phyloP scores from a whole-genome alignment of 2,113 vertebrate genomes.

The Arizona elegans region DNA sequence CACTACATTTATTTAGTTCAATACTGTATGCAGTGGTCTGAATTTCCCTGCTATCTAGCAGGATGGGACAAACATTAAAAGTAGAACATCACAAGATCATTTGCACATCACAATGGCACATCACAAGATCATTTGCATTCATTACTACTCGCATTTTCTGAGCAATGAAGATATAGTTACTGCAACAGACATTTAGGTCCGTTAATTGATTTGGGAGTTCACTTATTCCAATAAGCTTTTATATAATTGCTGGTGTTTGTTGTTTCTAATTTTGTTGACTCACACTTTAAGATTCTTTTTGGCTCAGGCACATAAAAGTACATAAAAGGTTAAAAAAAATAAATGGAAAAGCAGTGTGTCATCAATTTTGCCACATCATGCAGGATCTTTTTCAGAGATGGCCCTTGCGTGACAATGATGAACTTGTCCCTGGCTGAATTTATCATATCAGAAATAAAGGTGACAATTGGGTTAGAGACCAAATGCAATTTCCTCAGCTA shows the following conservation, averaged over 20 bases:
- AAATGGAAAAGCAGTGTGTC: background rate
- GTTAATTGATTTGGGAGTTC: background rate
- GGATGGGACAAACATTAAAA: background rate
- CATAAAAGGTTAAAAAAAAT: background rate
- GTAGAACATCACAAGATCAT: background rate
- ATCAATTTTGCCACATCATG: background rate
- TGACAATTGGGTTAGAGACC: constrained; percentile 28
- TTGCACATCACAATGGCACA: background rate
- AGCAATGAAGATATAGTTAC: background rate
- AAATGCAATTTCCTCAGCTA: constrained; percentile 35
- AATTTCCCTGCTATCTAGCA: background rate
- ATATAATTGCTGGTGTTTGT: background rate
- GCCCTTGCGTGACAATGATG: background rate
- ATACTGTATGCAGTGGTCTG: background rate
- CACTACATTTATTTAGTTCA: background rate
- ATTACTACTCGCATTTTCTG: background rate
- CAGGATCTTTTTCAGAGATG: background rate
- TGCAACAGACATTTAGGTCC: background rate
- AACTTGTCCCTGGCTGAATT: background rate
- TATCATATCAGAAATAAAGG: background rate
- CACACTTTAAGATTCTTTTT: background rate
- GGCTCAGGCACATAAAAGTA: background rate
- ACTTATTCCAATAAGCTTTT: background rate
- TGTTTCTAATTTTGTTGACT: background rate
- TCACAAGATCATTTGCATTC: background rate